Conservation (phyloP, 2,888 invertebrate species). For the Griposia aprilina region DNA sequence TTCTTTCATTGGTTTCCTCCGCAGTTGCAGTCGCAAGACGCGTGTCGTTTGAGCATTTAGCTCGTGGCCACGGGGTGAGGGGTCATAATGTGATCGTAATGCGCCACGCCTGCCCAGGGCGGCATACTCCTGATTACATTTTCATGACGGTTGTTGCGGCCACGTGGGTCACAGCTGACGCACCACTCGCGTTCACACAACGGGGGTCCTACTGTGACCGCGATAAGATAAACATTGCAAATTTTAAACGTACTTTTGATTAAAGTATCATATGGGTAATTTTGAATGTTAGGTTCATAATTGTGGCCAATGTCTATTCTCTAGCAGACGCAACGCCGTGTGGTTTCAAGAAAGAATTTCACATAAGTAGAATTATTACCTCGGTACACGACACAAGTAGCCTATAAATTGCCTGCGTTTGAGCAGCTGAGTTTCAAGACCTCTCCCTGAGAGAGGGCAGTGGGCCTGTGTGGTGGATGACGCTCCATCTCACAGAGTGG, state of each 20-base stretch:
- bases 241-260: conserved; percentile 2
- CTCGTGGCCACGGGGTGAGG: too few relatives aligned
- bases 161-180: conserved; percentile 8
- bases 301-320: neutral
- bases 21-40: neutral
- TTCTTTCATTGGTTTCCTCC: neutral
- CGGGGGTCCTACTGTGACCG: conserved; percentile 9
- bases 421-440: neutral
- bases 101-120: neutral
- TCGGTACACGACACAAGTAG: neutral
- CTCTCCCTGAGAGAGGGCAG: neutral
- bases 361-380: neutral
- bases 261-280: neutral
- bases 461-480: neutral
- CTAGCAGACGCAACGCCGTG: too few relatives aligned
- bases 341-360: neutral
- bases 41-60: neutral
- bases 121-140: neutral
- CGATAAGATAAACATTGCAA: conserved; percentile 33
- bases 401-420: neutral
- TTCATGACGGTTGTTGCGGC: neutral
- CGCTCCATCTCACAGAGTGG: neutral
- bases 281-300: neutral
- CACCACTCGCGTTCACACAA: neutral
- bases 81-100: neutral